phyloP scores from a whole-genome alignment of 2,888 invertebrate species.

The Drymonia ruficornis region DNA sequence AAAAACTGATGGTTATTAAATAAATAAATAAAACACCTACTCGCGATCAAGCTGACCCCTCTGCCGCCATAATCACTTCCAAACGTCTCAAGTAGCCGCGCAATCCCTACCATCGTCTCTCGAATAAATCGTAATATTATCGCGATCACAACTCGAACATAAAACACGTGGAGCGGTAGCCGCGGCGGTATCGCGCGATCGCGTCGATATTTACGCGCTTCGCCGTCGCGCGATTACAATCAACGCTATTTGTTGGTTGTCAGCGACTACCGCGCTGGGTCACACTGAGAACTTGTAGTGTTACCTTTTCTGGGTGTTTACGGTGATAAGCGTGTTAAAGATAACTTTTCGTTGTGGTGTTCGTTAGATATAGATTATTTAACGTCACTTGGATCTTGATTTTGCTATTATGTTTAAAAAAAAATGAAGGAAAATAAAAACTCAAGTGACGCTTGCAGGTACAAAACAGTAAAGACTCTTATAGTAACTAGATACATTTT shows the following conservation, averaged over 20 bases:
- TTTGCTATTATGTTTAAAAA: too few species aligned
- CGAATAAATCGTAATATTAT: slow-evolving; percentile 73
- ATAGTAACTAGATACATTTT: too few species aligned
- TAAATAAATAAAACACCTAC: too few species aligned
- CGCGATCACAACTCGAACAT: slow-evolving; percentile 67
- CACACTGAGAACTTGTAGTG: slow-evolving; percentile 37
- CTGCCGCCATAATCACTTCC: slow-evolving; percentile 29
- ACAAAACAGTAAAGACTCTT: too few species aligned
- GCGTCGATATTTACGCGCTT: slow-evolving; percentile 39
- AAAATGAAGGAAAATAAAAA: too few species aligned
- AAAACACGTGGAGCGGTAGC: slow-evolving; percentile 65
- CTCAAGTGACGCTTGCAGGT: too few species aligned
- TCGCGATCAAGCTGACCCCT: slow-evolving; percentile 17
- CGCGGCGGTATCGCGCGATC: slow-evolving; percentile 26
- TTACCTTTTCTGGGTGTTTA: too few species aligned
- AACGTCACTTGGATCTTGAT: too few species aligned
- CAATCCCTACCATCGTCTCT: slow-evolving; percentile 45
- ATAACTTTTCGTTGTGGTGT: too few species aligned
- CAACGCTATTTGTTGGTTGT: slow-evolving; percentile 68
- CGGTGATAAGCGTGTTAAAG: too few species aligned
- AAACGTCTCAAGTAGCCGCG: slow-evolving; percentile 69
- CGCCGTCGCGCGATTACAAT: slow-evolving; percentile 68
- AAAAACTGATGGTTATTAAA: too few species aligned
- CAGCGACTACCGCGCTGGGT: slow-evolving; percentile 39
- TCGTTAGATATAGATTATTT: too few species aligned